Evolutionary conservation across 2,797 vertebrate species (phyloP).

Genomic region (Sibirionetta formosa): DNA sequence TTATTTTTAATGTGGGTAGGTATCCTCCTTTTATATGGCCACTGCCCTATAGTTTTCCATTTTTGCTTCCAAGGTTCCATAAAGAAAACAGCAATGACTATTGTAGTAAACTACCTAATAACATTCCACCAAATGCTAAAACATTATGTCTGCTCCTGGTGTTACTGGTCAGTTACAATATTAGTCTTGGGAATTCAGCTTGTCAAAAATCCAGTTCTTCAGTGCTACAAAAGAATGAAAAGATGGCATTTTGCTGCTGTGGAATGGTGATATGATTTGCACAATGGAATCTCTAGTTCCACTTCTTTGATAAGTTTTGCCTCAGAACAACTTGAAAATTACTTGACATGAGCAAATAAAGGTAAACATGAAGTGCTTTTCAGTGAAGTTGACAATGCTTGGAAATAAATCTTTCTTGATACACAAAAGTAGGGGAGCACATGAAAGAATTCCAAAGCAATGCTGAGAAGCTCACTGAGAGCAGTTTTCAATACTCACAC

Average conservation of each 20-base stretch:
- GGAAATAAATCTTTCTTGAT: not conserved
- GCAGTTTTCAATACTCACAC: not conserved
- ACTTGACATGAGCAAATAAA: constrained; percentile 33
- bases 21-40: constrained; percentile 49
- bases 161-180: constrained; percentile 60
- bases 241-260: constrained; percentile 20
- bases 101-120: constrained; percentile 59
- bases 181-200: constrained; percentile 49
- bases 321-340: constrained; percentile 36
- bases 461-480: not conserved
- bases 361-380: constrained; percentile 14
- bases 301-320: constrained; percentile 28
- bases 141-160: constrained; percentile 55
- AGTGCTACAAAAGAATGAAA: constrained; percentile 55
- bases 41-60: constrained; percentile 22
- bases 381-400: not conserved
- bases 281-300: constrained; percentile 58
- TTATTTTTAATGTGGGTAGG: not conserved
- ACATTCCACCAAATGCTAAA: constrained; percentile 30
- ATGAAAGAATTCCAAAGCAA: not conserved
- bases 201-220: constrained; percentile 51
- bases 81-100: constrained; percentile 33
- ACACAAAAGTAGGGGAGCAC: not conserved
- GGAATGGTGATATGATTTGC: constrained; percentile 4
- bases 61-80: constrained; percentile 50